These are phyloP conservation scores for Metopolophium dirhodum DNA, from an alignment of 1,140 invertebrate genomes.

Conservation along the genomic window DNA sequence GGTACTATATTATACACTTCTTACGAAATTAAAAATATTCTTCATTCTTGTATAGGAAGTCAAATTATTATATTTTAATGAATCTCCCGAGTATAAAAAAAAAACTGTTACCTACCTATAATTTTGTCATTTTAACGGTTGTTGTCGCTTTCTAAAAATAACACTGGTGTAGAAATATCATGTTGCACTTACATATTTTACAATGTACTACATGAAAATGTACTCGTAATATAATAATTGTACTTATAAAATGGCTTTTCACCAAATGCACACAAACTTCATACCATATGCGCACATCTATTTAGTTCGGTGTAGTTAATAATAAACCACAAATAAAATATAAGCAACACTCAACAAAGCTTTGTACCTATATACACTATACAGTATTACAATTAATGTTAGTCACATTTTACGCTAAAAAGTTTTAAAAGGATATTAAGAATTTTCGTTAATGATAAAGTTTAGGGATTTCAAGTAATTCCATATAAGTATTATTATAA, in stretches of 20 bases:
- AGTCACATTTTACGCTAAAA: background rate
- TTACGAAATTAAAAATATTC: background rate
- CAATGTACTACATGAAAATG: conserved; percentile 22
- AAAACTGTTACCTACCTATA: background rate
- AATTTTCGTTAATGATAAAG: background rate
- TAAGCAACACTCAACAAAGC: background rate
- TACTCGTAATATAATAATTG: conserved; percentile 30
- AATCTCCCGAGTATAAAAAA: background rate
- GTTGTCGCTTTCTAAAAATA: conserved; percentile 38
- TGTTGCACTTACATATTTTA: background rate
- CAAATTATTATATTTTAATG: background rate
- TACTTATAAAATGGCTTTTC: conserved; percentile 32
- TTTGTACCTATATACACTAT: background rate
- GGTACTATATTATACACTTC: background rate
- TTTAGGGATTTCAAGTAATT: background rate
- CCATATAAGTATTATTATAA: background rate
- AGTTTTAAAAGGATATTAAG: background rate
- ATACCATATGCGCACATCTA: conserved; percentile 2
- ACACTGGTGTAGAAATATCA: conserved; percentile 9
- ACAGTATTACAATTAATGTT: background rate
- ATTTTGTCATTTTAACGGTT: conserved; percentile 12
- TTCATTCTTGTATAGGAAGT: background rate
- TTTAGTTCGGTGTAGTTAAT: conserved; percentile 27
- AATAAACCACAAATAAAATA: conserved; percentile 20
- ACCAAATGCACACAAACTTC: conserved; percentile 25